A percentile compares a stretch with the other conserved stretches of the same genome.
These are phyloP conservation scores for Prionace glauca DNA, from an alignment of 2,797 vertebrate species.

Conservation along the genomic window DNA sequence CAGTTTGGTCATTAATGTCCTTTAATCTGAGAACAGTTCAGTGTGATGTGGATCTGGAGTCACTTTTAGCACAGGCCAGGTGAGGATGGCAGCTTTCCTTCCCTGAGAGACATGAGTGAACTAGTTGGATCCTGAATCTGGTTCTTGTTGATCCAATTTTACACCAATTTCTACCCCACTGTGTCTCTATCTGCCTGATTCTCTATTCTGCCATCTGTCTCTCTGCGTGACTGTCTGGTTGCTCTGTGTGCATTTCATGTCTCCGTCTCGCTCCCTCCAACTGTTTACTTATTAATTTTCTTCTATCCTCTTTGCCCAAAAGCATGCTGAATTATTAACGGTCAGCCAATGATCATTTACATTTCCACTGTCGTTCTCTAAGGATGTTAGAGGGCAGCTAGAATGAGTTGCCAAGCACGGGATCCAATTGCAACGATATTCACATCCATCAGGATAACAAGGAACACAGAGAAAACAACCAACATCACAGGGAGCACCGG, in stretches of 20 bases:
- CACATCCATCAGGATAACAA: not conserved
- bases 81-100: not conserved
- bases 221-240: not conserved
- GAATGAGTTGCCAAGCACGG: not conserved
- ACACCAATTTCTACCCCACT: not conserved
- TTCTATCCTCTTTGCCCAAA: not conserved
- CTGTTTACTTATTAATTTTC: not conserved
- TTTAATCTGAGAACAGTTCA: not conserved
- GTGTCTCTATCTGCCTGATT: not conserved
- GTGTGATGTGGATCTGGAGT: not conserved
- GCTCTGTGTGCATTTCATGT: not conserved
- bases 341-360: not conserved
- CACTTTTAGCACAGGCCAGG: not conserved
- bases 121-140: not conserved
- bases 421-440: not conserved
- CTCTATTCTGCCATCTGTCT: not conserved
- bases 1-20: not conserved
- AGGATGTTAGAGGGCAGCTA: not conserved
- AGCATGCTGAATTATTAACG: not conserved
- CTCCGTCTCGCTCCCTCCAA: not conserved
- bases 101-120: not conserved
- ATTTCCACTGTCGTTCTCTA: not conserved
- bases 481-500: not conserved
- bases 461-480: not conserved
- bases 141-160: not conserved